Base-by-base conservation (phyloP, 1,140 invertebrate genomes). In the Drosophila gunungcola region DNA sequence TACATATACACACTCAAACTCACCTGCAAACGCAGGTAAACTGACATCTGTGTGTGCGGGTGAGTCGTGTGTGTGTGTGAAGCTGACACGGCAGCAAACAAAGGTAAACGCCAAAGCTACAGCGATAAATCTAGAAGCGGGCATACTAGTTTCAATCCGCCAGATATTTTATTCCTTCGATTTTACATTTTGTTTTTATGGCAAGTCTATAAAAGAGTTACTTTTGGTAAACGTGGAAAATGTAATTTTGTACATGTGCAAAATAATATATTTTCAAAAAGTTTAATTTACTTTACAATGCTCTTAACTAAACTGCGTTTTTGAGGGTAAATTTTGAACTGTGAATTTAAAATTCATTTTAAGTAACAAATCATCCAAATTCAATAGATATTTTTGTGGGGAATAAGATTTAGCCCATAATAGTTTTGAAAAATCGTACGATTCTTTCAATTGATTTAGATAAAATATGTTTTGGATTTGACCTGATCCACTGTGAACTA, bases 61-160 rank as follows among this genome's bases (percentile, higher is more conserved):
- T 75, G 60, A 45, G 64, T 52, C n/a, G 29, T 51, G 4, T 7
- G 16, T 55, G 42, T 46, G 29, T 32, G 42, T 46, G 34, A 34
- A 70, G 64, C 64, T 56, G 48, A 53, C 45, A 69, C 65, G 42
- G 65, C 57, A 62, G 49, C 57, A 67, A 41, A 67, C 42, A 67
- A 49, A 63, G 16, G 48, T 51, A 34, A 38, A 51, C 48, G 48
- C 48, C 10, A 51, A 51, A 51, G 25, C 48, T 16, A 16, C 29
- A 54, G 65, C 42, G 42, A 55, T 69, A 68, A 68, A 68, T 69
- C 42, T 68, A 54, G 49, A 69, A 67, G 27, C 41, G 49, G 34
- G 62, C n/a, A 34, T 42, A 56, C 27, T 48, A 57, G 29, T 70
- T 56, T 42, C 16, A 56, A 51, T 6, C 27, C 13, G 6, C 4